Base-by-base conservation (phyloP, 2,888 invertebrate species). In the Coleophora deauratella region DNA sequence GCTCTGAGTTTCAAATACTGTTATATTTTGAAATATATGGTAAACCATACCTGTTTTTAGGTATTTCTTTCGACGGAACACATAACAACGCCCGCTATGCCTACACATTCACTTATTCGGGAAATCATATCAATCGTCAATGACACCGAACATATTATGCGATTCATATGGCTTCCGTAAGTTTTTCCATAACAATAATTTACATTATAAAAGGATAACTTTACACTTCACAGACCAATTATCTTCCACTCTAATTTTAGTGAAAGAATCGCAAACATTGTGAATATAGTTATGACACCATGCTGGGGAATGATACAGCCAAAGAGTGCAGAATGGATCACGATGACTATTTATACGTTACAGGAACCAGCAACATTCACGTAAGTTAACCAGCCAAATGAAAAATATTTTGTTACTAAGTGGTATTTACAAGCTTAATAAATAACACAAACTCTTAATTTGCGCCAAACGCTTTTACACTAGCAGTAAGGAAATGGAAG, bases 121-220 rank as follows among this genome's bases (percentile, higher is more conserved):
- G 82, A 85, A 31, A 63, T 84, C 30, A 55, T 85, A 49, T 66
- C 72, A 3, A 71, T 86, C 43, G 76, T 67, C 45, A 86, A 86
- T 48, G 70, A 82, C 31, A 84, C 85, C 1, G 72, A 85, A 8
- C 70, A 79, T 40, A 42, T 71, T 1, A 66, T 81, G 44, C 61
- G 82, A 42, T 85, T 81, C 51, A 85, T 82, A 55, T 86, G 86
- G 86, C 46, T 85, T 21, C 84, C 84, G 86, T 86, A 61, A 79
- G 80, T 72, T 28, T 27, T 42, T 34, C 33, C 84, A 84, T n/a
- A 84, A 84, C 51, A 66, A 82, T 50, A 76, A 84, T n/a, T n/a
- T n/a, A n/a, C n/a, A n/a, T n/a, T n/a, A n/a, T n/a, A n/a, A n/a
- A n/a, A n/a, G n/a, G n/a, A 21, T 21, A 4, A 21, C 3, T 21